Conservation (phyloP, 2,888 invertebrate genomes). For the Poecilus cupreus region DNA sequence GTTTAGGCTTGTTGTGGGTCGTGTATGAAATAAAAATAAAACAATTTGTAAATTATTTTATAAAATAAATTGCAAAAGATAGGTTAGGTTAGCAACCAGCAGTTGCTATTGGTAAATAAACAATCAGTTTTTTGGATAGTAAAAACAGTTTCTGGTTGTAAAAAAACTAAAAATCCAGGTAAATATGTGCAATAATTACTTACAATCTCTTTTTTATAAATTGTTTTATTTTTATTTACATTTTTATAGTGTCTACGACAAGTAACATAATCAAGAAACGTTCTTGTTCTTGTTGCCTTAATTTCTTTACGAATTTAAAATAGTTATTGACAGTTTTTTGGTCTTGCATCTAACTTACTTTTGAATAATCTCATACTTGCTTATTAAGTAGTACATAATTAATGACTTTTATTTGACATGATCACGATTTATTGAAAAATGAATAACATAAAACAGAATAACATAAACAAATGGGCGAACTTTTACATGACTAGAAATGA, state of each 20-base stretch:
- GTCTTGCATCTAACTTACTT: slow-evolving; percentile 41
- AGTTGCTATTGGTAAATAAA: too few species aligned
- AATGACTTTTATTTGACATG: slow-evolving; percentile 50
- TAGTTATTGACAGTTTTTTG: slow-evolving; percentile 50
- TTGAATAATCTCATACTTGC: slow-evolving; percentile 9
- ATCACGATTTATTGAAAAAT: slow-evolving; percentile 58
- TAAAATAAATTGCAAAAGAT: neutral
- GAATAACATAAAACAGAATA: slow-evolving; percentile 48
- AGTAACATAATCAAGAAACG: slow-evolving; percentile 20
- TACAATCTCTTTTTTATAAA: slow-evolving; percentile 19
- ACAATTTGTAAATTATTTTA: neutral
- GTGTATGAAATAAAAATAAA: slow-evolving; percentile 20
- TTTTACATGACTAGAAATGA: slow-evolving; percentile 58
- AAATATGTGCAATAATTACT: neutral
- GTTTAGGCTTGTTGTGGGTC: neutral
- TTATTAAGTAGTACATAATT: slow-evolving; percentile 14
- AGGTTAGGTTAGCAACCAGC: too few species aligned
- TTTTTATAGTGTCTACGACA: slow-evolving; percentile 27
- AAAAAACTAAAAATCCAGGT: neutral
- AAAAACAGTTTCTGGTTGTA: neutral
- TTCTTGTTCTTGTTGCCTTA: slow-evolving; percentile 18
- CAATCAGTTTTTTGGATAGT: too few species aligned
- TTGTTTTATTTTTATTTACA: slow-evolving; percentile 49
- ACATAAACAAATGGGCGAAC: slow-evolving; percentile 49
- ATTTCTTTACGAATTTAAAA: slow-evolving; percentile 35